Evolutionary conservation across 2,888 invertebrate species (phyloP), one percentile per base, ranked within the genome.

Genomic region (Pycnomerus fuliginosus): DNA sequence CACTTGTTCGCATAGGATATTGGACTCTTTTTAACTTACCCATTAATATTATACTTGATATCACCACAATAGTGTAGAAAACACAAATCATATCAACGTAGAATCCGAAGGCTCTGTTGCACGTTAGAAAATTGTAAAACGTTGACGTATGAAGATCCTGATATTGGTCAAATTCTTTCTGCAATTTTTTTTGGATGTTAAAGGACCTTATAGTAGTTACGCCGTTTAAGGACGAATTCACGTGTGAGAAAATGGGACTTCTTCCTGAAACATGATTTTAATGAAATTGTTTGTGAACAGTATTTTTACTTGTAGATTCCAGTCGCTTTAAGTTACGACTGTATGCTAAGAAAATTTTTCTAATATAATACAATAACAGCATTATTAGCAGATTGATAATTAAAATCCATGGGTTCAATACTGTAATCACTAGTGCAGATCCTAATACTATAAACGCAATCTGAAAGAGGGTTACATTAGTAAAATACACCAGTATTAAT

Each of bases 191-290:
- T 65, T 85, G 80, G 0, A 83, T 84, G 42, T 77, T 74, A 55
- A 84, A 83, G 0, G 88, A 85, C 54, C 90, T 75, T 13, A 91
- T 85, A 0, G 89, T 88, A 4, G 84, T 78, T 1, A 91, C 69
- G 1, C 90, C 90, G 68, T 87, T 83, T 15, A 91, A 74, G 0
- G 86, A 83, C 31, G 87, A 83, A 58, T 82, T 85, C 20, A 90
- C 75, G 57, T 90, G 84, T 1, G 84, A 81, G 67, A 86, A 90
- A 1, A 91, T 80, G 0, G 90, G 90, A 62, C 87, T 88, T 35
- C 87, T 79, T 36, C 85, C 88, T 88, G 67, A 16, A 61, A 66
- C 12, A 15, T 24, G 13, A 2, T 35, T 35, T n/a, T 25, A 2
- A 25, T n/a, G 25, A 11, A 8, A 13, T n/a, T n/a, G 14, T 37